Base-by-base conservation (phyloP, 1,140 invertebrate species). In the Trachymyrmex septentrionalis region DNA sequence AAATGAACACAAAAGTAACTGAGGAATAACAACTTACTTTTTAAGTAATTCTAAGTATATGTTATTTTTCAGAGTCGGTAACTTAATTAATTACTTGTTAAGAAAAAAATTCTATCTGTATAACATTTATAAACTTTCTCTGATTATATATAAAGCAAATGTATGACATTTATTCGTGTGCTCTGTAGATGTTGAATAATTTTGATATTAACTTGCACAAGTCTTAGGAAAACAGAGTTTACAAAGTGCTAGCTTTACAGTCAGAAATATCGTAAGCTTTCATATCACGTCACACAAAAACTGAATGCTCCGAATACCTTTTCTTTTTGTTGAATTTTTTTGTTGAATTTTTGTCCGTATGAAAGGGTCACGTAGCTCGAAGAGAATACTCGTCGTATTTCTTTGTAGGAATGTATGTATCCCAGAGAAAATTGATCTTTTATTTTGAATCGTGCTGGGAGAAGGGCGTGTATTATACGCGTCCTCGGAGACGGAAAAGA, bases 361-460 rank as follows among this genome's bases (percentile, higher is more conserved):
- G 3, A 14, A 34, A 50, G 30, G 9, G 9, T 88, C 59, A 78
- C 53, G 38, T 86, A 50, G 12, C 14, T 50, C 44, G 21, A 44
- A 16, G 10, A 67, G n/a, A 12, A 38, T 50, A 63, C 50, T 53
- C 21, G 48, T 38, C 55, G n/a, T 21, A 21, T 67, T 63, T 21
- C 14, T 53, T 61, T 50, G 24, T 66, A 61, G 19, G 7, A 64
- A 19, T 87, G 61, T 86, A 88, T 69, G 19, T 44, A 44, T 75
- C 44, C 27, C 4, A n/a, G 16, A 50, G 21, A 19, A 59, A 44
- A 77, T 55, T 69, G 63, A 69, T 77, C 44, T 64, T 48, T 59
- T 85, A 59, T 77, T 59, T 88, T 50, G 48, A 44, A 75, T 67
- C 16, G 67, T 27, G 30, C n/a, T 50, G 38, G 38, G 27, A 67